Evolutionary conservation across 2,888 invertebrate species (phyloP).

Genomic region (Plebejus argus): DNA sequence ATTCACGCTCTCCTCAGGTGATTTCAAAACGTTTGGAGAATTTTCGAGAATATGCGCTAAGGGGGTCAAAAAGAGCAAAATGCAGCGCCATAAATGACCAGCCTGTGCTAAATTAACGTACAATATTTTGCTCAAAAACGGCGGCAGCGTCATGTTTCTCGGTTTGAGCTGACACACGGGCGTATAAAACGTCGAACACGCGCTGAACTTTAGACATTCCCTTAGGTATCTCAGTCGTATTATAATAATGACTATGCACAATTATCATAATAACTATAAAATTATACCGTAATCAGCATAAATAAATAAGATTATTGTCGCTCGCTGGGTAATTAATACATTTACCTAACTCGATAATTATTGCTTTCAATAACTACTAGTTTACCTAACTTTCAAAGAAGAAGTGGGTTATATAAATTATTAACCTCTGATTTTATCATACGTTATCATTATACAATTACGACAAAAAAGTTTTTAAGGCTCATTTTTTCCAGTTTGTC

Average conservation of each 20-base stretch:
- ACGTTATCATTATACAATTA: no score
- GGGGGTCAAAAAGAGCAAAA: slow-evolving; percentile 51
- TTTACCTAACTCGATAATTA: slow-evolving; percentile 6
- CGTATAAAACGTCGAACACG: slow-evolving; percentile 40
- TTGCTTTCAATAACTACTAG: not conserved
- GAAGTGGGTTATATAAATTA: not conserved
- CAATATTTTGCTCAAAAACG: slow-evolving; percentile 78
- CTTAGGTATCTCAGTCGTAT: not conserved
- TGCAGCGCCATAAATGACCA: slow-evolving; percentile 66
- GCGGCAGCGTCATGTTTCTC: slow-evolving; percentile 74
- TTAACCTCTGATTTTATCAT: not conserved
- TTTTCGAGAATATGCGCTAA: slow-evolving; percentile 31
- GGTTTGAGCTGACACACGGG: slow-evolving; percentile 59
- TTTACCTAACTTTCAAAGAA: not conserved
- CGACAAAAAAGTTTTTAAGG: no score
- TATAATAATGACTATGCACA: not conserved
- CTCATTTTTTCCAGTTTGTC: no score
- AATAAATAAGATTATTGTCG: slow-evolving; percentile 12
- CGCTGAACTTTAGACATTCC: not conserved
- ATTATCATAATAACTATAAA: slow-evolving; percentile 1
- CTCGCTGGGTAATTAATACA: not conserved
- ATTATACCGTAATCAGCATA: slow-evolving; percentile 9
- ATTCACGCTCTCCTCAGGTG: not conserved
- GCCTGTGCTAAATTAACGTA: slow-evolving; percentile 78
- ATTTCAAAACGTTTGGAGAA: slow-evolving; percentile 6